These are phyloP conservation scores for Drosophila pachea DNA, from an alignment of 1,140 invertebrate genomes.

Conservation along the genomic window DNA sequence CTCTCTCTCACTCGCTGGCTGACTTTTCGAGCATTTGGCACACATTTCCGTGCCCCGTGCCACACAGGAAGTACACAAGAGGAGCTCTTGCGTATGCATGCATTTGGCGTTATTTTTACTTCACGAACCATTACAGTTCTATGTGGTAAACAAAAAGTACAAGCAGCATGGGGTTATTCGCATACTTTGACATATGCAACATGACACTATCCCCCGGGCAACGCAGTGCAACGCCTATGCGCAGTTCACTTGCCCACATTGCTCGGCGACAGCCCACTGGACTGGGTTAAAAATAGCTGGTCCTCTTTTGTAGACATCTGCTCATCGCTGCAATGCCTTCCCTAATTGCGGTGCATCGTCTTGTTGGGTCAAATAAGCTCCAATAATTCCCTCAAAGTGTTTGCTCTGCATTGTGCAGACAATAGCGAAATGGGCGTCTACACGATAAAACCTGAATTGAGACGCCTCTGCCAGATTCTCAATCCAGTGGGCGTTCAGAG, in stretches of 20 bases:
- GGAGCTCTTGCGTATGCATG: neutral
- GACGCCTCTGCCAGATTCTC: slow-evolving; percentile 1
- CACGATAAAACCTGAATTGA: slow-evolving; percentile 5
- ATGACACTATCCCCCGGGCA: slow-evolving; percentile 36
- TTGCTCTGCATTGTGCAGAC: neutral
- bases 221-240: slow-evolving; percentile 41
- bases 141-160: slow-evolving; percentile 25
- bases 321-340: slow-evolving; percentile 22
- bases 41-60: slow-evolving; percentile 52
- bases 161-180: slow-evolving; percentile 51
- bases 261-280: slow-evolving; percentile 53
- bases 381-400: slow-evolving; percentile 4
- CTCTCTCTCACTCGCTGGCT: slow-evolving; percentile 28
- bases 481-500: slow-evolving; percentile 17
- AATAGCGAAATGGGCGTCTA: neutral
- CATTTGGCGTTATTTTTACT: slow-evolving; percentile 50
- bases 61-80: slow-evolving; percentile 60
- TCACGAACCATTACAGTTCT: slow-evolving; percentile 37
- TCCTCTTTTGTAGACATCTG: slow-evolving; percentile 11
- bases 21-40: slow-evolving; percentile 60
- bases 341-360: slow-evolving; percentile 58
- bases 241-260: slow-evolving; percentile 52
- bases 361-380: slow-evolving; percentile 26
- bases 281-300: slow-evolving; percentile 55
- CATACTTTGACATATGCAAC: slow-evolving; percentile 8